Percentiles rank a stretch among this genome's conserved stretches.
These are phyloP conservation scores for Athene noctua DNA, from an alignment of 2,113 vertebrate genomes.

Conservation along the genomic window DNA sequence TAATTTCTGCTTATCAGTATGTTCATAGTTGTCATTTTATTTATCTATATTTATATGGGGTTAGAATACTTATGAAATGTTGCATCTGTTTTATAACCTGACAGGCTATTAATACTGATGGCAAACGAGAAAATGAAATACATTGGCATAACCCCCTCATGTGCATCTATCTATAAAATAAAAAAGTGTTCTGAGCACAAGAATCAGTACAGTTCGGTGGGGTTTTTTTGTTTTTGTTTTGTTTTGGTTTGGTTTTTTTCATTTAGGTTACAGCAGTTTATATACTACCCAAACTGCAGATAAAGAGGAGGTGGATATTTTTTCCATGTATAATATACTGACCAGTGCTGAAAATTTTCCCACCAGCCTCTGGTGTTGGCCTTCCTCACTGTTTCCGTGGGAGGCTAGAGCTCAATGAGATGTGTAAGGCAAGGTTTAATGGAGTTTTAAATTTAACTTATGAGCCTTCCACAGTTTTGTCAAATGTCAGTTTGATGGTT, in stretches of 20 bases:
- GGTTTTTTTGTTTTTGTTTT: not conserved
- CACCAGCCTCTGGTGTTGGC: not conserved
- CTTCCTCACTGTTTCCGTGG: constrained; percentile 24
- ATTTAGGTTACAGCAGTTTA: not conserved
- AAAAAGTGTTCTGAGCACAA: not conserved
- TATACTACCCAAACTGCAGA: not conserved
- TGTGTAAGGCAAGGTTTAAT: constrained; percentile 66
- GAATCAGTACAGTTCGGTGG: not conserved
- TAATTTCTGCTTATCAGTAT: not conserved
- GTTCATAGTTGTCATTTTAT: not conserved
- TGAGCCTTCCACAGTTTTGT: constrained; percentile 69
- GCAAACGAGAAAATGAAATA: not conserved
- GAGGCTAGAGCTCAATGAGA: constrained; percentile 38
- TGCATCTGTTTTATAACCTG: not conserved
- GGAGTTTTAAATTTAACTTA: constrained; percentile 78
- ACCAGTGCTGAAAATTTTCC: not conserved
- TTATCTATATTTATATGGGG: not conserved
- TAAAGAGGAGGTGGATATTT: not conserved
- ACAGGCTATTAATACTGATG: not conserved
- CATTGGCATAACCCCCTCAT: not conserved
- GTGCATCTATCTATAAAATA: not conserved
- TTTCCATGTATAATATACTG: not conserved
- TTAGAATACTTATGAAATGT: not conserved
- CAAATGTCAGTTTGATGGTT: constrained; percentile 78
- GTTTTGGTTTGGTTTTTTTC: too few species aligned